Base-by-base conservation (phyloP, 2,797 vertebrate species). In the Heteromormyrus szaboi region DNA sequence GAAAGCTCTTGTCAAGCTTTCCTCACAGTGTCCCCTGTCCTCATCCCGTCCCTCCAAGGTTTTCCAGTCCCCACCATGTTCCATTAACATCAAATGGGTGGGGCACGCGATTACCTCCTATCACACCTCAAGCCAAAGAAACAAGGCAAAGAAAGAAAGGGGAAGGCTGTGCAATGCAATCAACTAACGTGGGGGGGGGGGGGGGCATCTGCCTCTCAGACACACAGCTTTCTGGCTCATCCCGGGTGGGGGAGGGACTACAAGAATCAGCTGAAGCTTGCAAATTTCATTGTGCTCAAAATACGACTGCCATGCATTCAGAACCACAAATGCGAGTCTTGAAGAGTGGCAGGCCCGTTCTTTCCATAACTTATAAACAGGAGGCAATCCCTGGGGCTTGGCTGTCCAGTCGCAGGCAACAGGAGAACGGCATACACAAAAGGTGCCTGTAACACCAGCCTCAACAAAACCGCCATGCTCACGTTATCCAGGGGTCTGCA, bases 341-440 rank as follows among this genome's bases (percentile, higher is more conserved):
- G 4, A 12, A 22, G n/a, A 50, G 7, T 1, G 9, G 8, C 17
- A 5, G 79, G 44, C 19, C 9, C 0, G n/a, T 12, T 29, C 1
- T 84, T 50, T 50, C 46, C n/a, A 25, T 25, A 29, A 84, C 41
- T 46, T 12, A 84, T 8, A 50, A 29, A 48, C 22, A 8, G 46
- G 81, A 48, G 44, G 19, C 3, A 2, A 29, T 86, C 25, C 37
- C 14, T 29, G 25, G 25, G 8, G 19, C 37, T 14, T 5, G 44
- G 83, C 83, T 54, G 53, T 50, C 90, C 68, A 51, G 79, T 85
- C 62, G 48, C 48, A 85, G 81, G 56, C 87, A 25, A 87, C 86
- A 89, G 86, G 76, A 72, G 85, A 88, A 51, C 87, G 44, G 87
- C 88, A 88, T 25, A 85, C 87, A 86, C 8, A 79, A 0, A 85